Percentiles rank a stretch among this genome's conserved stretches.
phyloP scores from a whole-genome alignment of 2,797 vertebrate species.

The Tinamus major region DNA sequence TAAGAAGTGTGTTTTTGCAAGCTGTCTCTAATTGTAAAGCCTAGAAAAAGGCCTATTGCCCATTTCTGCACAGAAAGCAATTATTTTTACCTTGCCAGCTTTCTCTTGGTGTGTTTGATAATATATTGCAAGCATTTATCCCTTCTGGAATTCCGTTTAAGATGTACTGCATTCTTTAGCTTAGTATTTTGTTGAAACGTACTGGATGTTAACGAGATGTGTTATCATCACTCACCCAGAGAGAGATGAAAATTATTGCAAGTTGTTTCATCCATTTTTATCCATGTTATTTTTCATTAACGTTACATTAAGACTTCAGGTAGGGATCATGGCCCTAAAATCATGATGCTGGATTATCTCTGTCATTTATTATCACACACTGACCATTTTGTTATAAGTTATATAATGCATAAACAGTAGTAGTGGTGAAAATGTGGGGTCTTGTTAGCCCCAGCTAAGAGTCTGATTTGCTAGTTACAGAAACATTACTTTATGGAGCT shows the following conservation, averaged over 20 bases:
- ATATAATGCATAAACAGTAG: neutral
- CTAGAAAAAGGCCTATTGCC: neutral
- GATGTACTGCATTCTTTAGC: neutral
- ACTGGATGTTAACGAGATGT: neutral
- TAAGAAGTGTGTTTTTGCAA: neutral
- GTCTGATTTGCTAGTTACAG: neutral
- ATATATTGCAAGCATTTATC: neutral
- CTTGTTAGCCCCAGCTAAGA: rapidly evolving
- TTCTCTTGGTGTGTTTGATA: neutral
- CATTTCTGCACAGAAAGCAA: neutral
- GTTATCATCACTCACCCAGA: neutral
- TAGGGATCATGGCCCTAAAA: neutral
- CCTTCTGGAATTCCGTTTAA: neutral
- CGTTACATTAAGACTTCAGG: neutral
- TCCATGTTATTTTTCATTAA: neutral
- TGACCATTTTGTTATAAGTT: neutral
- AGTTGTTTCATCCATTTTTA: neutral
- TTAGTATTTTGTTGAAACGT: neutral
- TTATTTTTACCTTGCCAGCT: neutral
- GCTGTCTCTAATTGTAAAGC: neutral
- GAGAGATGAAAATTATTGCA: neutral
- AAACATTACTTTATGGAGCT: neutral
- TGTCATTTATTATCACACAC: neutral
- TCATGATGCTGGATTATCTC: neutral
- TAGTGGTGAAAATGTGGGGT: neutral